Conservation (phyloP, 1,140 invertebrate genomes). For the Palaemon carinicauda region DNA sequence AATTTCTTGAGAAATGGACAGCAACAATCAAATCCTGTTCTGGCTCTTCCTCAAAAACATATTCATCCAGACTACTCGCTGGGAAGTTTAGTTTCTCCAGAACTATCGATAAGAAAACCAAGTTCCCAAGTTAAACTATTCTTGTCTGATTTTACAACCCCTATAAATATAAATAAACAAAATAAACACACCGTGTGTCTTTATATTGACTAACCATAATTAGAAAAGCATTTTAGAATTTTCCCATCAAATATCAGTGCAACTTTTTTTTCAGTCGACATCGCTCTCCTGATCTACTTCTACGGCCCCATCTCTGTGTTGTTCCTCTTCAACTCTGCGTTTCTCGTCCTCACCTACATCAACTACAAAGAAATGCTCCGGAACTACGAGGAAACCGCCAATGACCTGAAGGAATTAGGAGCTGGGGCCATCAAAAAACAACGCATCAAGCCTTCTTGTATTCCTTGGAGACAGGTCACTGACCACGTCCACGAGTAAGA, state of each 20-base stretch:
- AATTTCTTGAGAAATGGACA: neutral
- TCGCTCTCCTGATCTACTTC: constrained; percentile 4
- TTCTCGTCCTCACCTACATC: constrained; percentile 2
- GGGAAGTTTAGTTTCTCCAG: neutral
- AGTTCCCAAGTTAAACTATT: no score
- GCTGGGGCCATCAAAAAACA: neutral
- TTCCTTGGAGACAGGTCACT: neutral
- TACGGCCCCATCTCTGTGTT: constrained; percentile 26
- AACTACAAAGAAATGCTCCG: neutral
- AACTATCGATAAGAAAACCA: no score
- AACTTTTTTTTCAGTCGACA: neutral
- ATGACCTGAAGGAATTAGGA: neutral
- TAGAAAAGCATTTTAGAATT: no score
- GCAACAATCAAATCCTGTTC: no score
- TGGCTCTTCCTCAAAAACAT: no score
- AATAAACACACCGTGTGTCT: neutral
- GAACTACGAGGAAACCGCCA: neutral
- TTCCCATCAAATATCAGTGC: no score
- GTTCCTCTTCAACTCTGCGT: neutral
- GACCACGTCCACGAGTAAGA: constrained; percentile 11
- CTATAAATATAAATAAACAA: no score
- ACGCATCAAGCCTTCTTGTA: neutral
- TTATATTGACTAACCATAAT: no score
- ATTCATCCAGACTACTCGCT: no score
- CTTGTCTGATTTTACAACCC: no score